Evolutionary conservation across 2,113 vertebrate genomes (phyloP), one percentile per base, ranked within the genome.

Genomic region (Myotis brandtii): DNA sequence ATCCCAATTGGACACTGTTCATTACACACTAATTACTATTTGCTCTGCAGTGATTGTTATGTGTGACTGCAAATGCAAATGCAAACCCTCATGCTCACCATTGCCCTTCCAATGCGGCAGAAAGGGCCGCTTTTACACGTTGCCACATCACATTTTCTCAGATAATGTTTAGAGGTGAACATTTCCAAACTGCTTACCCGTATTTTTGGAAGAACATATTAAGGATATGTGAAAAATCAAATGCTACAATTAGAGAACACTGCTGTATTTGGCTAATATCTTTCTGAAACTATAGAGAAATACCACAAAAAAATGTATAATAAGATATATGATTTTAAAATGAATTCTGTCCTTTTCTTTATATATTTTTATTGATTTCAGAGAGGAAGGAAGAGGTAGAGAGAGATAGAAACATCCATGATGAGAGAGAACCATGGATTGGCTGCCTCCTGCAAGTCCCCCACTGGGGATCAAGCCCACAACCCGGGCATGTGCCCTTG

Each of bases 11-110:
- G 91, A 95, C 89, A 95, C 56, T 91, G 96, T 97, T 94, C 88
- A 95, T 95, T 95, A 94, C 73, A 95, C 85, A 92, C 69, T 86
- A 89, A 95, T 93, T 95, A 97, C 83, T 93, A 1, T 95, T 94
- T 94, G 56, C 86, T 93, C 79, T 94, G 50, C 77, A 91, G 75
- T 93, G 88, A 73, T 69, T 88, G 69, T 83, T 79, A 59, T 48
- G 32, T 96, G 43, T 9, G 17, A 89, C 32, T 80, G 64, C 20
- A 77, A 81, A 56, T 95, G 12, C 37, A 80, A 91, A 75, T 20
- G 16, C 48, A 40, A 87, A 77, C 20, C 21, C 83, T 37, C 30
- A 59, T 77, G 89, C 79, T 87, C 54, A 67, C 46, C 37, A 37
- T 10, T 69, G 70, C 13, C 80, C 48, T 86, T 93, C 80, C 56